Evolutionary conservation across 23 tunicate genomes (phyloP), one percentile per base, ranked within the genome.

Genomic region (Halocynthia aurantium): DNA sequence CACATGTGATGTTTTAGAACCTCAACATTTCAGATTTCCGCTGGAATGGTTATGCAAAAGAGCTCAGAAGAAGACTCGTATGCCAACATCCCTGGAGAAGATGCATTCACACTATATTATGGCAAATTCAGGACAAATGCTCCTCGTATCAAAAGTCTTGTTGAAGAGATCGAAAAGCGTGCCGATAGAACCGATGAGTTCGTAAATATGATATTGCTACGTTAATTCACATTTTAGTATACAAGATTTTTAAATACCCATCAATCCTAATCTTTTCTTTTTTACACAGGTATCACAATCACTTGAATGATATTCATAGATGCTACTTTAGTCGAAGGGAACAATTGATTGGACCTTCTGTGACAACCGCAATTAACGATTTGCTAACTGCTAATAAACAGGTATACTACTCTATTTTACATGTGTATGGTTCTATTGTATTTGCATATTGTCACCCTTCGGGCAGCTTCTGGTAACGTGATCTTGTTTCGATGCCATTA

Each of bases 101-200:
- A 96, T 83, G 99, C 99, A 0, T 96, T 96, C 60, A 96, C 99
- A 44, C 77, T 96, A 58, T 96, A 89, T 60, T 96, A 96, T 62
- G 99, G 99, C 8, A 86, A 92, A 64, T 96, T 96, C 69, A 76
- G 99, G 22, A 86, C 99, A 60, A 89, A 96, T 76, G 99, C 99
- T 6, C 99, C 99, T 6, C 90, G 89, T 79, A 90, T 96, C 22
- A 91, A 83, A 78, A 82, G 85, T 7, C 77, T 96, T 13, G 95
- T 90, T 82, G 84, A 67, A 53, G 82, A 95, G 54, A 77, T 93
- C 76, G 94, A 87, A 76, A 75, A 80, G 50, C 65, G 98, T 15
- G 72, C 61, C 6, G 83, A 72, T 56, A 77, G 71, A 19, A 71
- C 80, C 71, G 77, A 70, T 31, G 86, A 84, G 89, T 87, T 77